phyloP scores from a whole-genome alignment of 2,888 invertebrate species.

The Ectemnius lituratus region DNA sequence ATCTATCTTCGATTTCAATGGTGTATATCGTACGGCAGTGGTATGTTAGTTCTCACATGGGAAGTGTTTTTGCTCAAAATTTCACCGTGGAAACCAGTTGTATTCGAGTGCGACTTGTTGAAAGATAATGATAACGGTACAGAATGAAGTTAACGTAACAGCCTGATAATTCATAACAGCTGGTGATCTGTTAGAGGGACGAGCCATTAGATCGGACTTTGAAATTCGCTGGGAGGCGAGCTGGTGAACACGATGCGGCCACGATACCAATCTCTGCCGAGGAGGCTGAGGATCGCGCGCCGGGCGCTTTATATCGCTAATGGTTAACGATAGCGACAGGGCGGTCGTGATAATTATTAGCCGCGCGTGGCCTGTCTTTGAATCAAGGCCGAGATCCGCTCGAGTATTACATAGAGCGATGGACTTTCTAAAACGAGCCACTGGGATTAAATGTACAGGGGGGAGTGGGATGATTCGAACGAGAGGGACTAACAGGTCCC shows the following conservation, averaged over 20 bases:
- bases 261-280: constrained; percentile 40
- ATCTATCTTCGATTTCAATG: too few species aligned
- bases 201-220: background rate
- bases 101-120: too few species aligned
- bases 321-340: constrained; percentile 45
- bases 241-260: background rate
- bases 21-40: too few species aligned
- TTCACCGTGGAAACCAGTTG: too few species aligned
- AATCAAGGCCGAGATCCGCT: constrained; percentile 50
- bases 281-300: constrained; percentile 42
- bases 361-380: constrained; percentile 42
- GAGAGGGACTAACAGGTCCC: constrained; percentile 5
- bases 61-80: too few species aligned
- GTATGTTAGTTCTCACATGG: too few species aligned
- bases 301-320: constrained; percentile 44
- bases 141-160: too few species aligned
- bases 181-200: constrained; percentile 15
- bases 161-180: constrained; percentile 33
- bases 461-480: constrained; percentile 10
- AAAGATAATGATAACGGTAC: too few species aligned
- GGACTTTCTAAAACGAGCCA: constrained; percentile 21
- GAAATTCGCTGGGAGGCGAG: background rate
- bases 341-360: constrained; percentile 55
- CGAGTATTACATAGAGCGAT: background rate
- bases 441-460: constrained; percentile 12